Evolutionary conservation across 2,888 invertebrate species (phyloP), one percentile per base, ranked within the genome.

Genomic region (Dicranocentrus wangi): DNA sequence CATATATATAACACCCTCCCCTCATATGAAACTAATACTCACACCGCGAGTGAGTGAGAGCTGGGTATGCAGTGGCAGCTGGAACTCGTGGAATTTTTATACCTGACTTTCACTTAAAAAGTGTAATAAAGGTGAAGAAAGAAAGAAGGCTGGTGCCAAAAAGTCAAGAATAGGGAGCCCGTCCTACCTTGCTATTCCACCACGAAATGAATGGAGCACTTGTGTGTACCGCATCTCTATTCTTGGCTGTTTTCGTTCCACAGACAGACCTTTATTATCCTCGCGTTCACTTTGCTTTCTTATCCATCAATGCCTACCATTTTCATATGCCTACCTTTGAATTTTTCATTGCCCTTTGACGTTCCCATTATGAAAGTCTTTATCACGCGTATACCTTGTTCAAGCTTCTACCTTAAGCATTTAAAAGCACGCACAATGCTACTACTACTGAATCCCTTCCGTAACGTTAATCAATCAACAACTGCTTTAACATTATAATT

Each of bases 231-330:
- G 32, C 65, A 51, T 28, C 32, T 19, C 17, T 68, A 17, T 27
- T 28, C 10, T 68, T n/a, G n/a, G n/a, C 15, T 15, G n/a, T 10
- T 69, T 8, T 25, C 32, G n/a, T 42, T 42, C 7, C 3, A 23
- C 65, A 65, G 42, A 39, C 39, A 13, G 39, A 8, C 66, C 43
- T 28, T 39, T 39, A 39, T 43, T 28, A 42, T 47, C 66, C n/a
- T n/a, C n/a, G n/a, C n/a, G n/a, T n/a, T n/a, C 58, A 76, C 75
- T 82, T 82, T 72, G 63, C 65, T 43, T 80, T 80, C 82, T 76
- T 82, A 84, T 85, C 85, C 84, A 85, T 85, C 85, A 85, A 82
- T 85, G 82, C n/a, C n/a, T n/a, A n/a, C n/a, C n/a, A n/a, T 81
- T 81, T 82, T 78, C 80, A 65, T 81, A 58, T 63, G 65, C 47